Conservation (phyloP, 1,140 invertebrate species). For the silkworm (Bombyx mori) region DNA sequence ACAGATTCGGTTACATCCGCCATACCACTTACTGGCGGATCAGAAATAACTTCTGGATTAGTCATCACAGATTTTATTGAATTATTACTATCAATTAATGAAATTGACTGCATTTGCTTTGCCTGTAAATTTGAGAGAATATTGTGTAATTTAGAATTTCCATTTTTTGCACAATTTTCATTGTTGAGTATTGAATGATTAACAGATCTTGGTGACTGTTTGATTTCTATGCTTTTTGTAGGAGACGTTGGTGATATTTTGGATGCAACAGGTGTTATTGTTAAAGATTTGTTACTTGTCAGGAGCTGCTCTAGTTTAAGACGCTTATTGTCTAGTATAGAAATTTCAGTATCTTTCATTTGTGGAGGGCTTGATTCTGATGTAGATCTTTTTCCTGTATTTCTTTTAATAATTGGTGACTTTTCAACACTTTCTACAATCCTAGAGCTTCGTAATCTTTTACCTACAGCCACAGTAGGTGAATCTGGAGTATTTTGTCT, state of each 20-base stretch:
- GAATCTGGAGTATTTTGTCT: slow-evolving; percentile 28
- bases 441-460: slow-evolving; percentile 54
- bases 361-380: slow-evolving; percentile 33
- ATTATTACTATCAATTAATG: slow-evolving; percentile 30
- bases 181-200: slow-evolving; percentile 56
- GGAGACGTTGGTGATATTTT: slow-evolving; percentile 32
- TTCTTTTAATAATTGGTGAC: slow-evolving; percentile 26
- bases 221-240: slow-evolving; percentile 33
- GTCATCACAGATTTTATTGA: not conserved
- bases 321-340: slow-evolving; percentile 55
- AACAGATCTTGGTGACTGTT: slow-evolving; percentile 31
- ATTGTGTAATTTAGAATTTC: slow-evolving; percentile 62
- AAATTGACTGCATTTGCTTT: slow-evolving; percentile 48
- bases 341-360: slow-evolving; percentile 44
- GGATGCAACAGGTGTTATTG: slow-evolving; percentile 40
- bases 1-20: slow-evolving; percentile 35
- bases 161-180: slow-evolving; percentile 66
- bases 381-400: slow-evolving; percentile 40
- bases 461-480: slow-evolving; percentile 35
- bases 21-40: slow-evolving; percentile 52
- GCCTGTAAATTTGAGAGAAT: slow-evolving; percentile 61
- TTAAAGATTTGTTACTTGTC: slow-evolving; percentile 44
- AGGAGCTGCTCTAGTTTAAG: slow-evolving; percentile 61
- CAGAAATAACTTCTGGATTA: slow-evolving; percentile 48
- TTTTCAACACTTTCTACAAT: slow-evolving; percentile 48